Base-by-base conservation (phyloP, 2,888 invertebrate genomes). In the Isotomurus palustris region DNA sequence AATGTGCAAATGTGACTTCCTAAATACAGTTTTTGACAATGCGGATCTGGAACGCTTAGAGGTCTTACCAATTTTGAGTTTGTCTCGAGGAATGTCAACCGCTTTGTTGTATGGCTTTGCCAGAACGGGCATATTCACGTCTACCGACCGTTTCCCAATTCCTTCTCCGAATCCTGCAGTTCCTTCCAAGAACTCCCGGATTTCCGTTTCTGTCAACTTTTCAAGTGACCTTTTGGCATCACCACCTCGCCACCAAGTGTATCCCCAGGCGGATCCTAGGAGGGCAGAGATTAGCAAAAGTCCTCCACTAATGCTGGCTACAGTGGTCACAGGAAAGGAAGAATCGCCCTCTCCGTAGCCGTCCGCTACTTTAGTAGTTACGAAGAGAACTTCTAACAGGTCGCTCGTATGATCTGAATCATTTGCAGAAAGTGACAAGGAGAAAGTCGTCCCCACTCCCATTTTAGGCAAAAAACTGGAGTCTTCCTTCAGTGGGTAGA, bases 111-210 rank as follows among this genome's bases (percentile, higher is more conserved):
- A 66, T 0, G 66, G 64, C n/a, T 49, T 27, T 2, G 60, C 50
- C 56, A 64, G 49, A 8, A 66, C 54, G 0, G 60, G 58, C 3
- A 52, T 60, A 25, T 66, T 64, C 4, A 57, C 59, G 21, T 64
- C 63, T 10, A 60, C 53, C 2, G 60, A 55, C 17, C 60, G 32
- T 14, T 45, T 58, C 19, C 45, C 47, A 43, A 28, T n/a, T n/a
- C 35, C 44, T 8, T 35, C 47, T 32, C 45, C 41, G 29, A 60
- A 40, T 12, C 52, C 60, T 1, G 44, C 50, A 22, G 54, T 53
- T 8, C 66, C 66, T 3, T 66, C 57, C 21, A 59, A 45, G 41
- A 66, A 66, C 41, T 66, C 63, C 5, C 60, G 51, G 45, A 66
- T 60, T 55, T 63, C 63, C 2, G 54, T 55, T 43, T 66, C 66